Evolutionary conservation across 2,113 vertebrate genomes (phyloP), one percentile per base, ranked within the genome.

Genomic region (Trichomycterus rosablanca): DNA sequence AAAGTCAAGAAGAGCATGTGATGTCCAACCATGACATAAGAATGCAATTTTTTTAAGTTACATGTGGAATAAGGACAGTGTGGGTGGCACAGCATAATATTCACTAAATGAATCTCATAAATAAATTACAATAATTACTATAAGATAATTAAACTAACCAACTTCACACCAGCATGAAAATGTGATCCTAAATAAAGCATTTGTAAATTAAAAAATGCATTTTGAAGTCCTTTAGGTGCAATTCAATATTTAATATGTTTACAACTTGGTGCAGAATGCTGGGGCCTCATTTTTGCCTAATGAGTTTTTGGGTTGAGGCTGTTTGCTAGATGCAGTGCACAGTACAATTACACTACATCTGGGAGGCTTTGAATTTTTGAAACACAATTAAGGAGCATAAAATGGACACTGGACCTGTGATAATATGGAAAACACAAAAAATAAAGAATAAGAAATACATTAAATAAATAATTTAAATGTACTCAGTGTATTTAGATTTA

Each of bases 211-310:
- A 79, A 76, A 81, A 78, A 78, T 65, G 66, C 40, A 59, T 72
- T 70, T 73, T 77, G 42, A 74, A 77, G 76, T 76, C 79, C 84
- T 81, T 75, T 81, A 80, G 78, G 80, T 83, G 66, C 73, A 75
- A 79, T 82, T 82, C 59, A 76, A 81, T 80, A 78, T 82, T 82
- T 80, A 81, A 86, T 84, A 75, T 83, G 82, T 86, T 84, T 81
- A 83, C 81, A 81, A 79, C 76, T 70, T 75, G 71, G 70, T 74
- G 76, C 68, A 64, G 48, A 74, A 71, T 80, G 72, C 75, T 77
- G 64, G 61, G 74, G 72, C 68, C 80, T 69, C 67, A 74, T 70
- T 71, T 82, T 64, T 72, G 43, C 61, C 62, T 78, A 74, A 80
- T 74, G 65, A 82, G 69, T 70, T 78, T n/a, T 75, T 70, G 66